Evolutionary conservation across 1,140 invertebrate species (phyloP), one percentile per base, ranked within the genome.

Genomic region (Pogonomyrmex barbatus): DNA sequence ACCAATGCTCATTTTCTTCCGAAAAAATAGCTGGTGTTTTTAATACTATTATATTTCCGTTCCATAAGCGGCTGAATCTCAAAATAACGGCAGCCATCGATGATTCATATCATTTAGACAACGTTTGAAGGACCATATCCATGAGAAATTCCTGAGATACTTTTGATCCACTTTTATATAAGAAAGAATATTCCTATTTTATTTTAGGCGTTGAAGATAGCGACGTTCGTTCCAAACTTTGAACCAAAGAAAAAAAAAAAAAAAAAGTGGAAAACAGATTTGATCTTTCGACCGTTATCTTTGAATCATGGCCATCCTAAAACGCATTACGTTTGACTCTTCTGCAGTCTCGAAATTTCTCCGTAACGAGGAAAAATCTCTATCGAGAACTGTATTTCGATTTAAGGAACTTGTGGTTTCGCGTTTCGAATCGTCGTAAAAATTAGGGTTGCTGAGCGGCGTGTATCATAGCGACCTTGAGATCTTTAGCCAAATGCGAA

Each of bases 401-500:
- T 79, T 88, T 45, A 60, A 89, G 88, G 88, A 89, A 89, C 88
- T 88, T 89, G 87, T 68, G 50, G 36, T 79, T 54, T 39, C 30
- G 78, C 42, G 76, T 17, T 24, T 79, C 2, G n/a, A 2, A 39
- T 56, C 8, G 12, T 39, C 42, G 73, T 0, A 8, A 70, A 47
- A 10, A 75, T 39, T 36, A 94, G 14, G 93, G 92, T 42, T 93
- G 92, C 42, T 94, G 94, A 24, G 93, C 91, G 9, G 92, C 91
- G 42, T 94, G 93, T 42, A 94, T 94, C 92, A 94, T 94, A 14
- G 93, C 93, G 39, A 94, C 93, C 47, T 88, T 98, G 33, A 98
- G 95, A 92, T 97, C 97, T 85, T 96, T 96, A 0, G 97, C 97
- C 77, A 97, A 95, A 92, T 97, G 96, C 0, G 97, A 98, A 33